These are phyloP conservation scores for Bovichtus variegatus DNA, from an alignment of 2,797 vertebrate species.

Conservation along the genomic window DNA sequence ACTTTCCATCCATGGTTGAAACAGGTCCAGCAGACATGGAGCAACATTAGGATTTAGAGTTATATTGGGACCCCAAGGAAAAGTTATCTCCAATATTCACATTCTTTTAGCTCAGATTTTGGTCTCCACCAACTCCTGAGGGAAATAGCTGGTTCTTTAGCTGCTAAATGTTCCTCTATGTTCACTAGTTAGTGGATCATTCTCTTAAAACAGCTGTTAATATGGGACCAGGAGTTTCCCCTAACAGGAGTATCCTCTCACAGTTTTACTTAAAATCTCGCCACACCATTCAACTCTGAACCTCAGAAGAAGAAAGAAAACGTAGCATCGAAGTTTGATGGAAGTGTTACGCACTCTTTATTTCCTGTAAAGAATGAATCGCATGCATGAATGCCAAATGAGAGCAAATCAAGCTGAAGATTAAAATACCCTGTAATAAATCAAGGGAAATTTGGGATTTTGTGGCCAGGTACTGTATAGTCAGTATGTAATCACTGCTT, in stretches of 20 bases:
- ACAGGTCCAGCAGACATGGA: not conserved
- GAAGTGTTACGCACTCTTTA: not conserved
- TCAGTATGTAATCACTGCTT: not conserved
- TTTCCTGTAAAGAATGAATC: slow-evolving; percentile 36
- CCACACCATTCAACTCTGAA: not conserved
- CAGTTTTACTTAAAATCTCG: not conserved
- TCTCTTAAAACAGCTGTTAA: not conserved
- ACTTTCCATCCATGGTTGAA: not conserved
- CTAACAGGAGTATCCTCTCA: not conserved
- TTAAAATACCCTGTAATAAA: not conserved
- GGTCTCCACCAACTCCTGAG: too few species aligned
- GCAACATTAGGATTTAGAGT: not conserved
- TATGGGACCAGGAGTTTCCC: not conserved
- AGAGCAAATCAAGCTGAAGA: slow-evolving; percentile 25
- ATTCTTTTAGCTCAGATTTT: too few species aligned
- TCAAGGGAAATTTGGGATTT: not conserved
- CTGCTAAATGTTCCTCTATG: not conserved
- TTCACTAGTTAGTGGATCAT: not conserved
- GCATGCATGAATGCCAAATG: slow-evolving; percentile 3
- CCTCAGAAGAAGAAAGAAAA: not conserved
- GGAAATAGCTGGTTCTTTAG: not conserved
- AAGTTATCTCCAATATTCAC: too few species aligned
- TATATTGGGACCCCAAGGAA: too few species aligned
- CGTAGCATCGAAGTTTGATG: not conserved
- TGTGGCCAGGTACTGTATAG: not conserved